These are phyloP conservation scores for Drosophila equinoxialis DNA, from an alignment of 1,140 invertebrate genomes.

Conservation along the genomic window DNA sequence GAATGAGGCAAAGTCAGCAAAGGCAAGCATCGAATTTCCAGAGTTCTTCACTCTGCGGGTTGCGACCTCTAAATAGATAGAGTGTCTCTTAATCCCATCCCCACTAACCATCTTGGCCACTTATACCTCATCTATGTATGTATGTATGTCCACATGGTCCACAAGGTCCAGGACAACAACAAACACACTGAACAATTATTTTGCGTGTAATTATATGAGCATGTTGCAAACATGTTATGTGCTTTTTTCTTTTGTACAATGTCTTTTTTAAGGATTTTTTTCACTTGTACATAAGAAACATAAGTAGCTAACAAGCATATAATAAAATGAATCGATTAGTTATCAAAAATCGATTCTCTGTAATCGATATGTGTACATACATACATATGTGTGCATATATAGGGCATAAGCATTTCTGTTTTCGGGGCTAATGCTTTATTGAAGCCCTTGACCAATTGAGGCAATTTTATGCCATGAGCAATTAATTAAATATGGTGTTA, in stretches of 20 bases:
- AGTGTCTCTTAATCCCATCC: conserved; percentile 24
- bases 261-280: conserved; percentile 3
- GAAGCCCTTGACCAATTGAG: too few relatives aligned
- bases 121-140: conserved; percentile 5
- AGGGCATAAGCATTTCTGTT: too few relatives aligned
- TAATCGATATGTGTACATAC: too few relatives aligned
- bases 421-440: too few relatives aligned
- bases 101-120: background rate
- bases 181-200: conserved; percentile 64
- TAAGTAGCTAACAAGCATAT: background rate
- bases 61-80: conserved; percentile 67
- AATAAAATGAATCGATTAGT: background rate
- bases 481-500: too few relatives aligned
- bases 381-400: too few relatives aligned
- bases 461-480: too few relatives aligned
- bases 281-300: background rate
- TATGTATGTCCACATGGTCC: background rate
- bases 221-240: conserved; percentile 69
- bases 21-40: conserved; percentile 73
- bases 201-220: conserved; percentile 77
- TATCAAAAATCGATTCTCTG: background rate
- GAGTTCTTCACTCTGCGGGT: conserved; percentile 62
- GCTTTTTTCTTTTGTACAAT: background rate
- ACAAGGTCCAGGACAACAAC: conserved; percentile 6
- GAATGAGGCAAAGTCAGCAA: conserved; percentile 34